Percentiles rank a stretch among this genome's conserved stretches.
Conservation (phyloP, 2,888 invertebrate genomes). For the Portevinia maculata region DNA sequence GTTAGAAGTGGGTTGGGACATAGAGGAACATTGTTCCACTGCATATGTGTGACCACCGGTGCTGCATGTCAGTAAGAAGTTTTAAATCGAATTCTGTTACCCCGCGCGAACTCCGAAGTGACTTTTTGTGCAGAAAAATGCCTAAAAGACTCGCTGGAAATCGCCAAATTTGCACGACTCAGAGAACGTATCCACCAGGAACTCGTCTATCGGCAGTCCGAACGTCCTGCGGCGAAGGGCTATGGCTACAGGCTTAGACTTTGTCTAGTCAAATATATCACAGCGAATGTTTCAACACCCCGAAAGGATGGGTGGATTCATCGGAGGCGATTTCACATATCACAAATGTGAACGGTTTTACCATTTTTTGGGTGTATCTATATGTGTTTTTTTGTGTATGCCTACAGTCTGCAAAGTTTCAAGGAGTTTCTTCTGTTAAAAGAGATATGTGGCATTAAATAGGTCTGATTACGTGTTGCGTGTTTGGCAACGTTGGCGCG, state of each 20-base stretch:
- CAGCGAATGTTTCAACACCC: conserved; percentile 59
- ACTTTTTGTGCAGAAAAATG: conserved; percentile 44
- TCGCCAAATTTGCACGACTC: conserved; percentile 56
- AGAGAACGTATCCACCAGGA: conserved; percentile 40
- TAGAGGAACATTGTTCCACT: conserved; percentile 1
- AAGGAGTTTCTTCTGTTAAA: conserved; percentile 64
- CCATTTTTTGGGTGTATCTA: conserved; percentile 8
- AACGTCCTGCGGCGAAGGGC: neutral
- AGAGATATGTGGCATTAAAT: conserved; percentile 71
- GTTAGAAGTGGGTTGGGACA: conserved; percentile 6
- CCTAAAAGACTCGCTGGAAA: conserved; percentile 49
- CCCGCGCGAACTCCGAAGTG: neutral
- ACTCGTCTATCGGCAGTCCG: conserved; percentile 27
- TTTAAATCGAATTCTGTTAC: conserved; percentile 42
- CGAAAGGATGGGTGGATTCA: conserved; percentile 1
- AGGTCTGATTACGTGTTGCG: conserved; percentile 72
- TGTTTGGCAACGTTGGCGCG: conserved; percentile 31
- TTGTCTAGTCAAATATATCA: conserved; percentile 70
- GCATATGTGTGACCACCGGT: conserved; percentile 41
- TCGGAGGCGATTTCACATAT: conserved; percentile 22
- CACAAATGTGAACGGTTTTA: conserved; percentile 16
- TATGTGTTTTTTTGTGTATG: conserved; percentile 4
- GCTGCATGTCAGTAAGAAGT: conserved; percentile 65
- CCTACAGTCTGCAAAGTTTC: conserved; percentile 67
- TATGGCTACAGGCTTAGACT: conserved; percentile 14